These are phyloP conservation scores for Dryadula phaetusa DNA, from an alignment of 2,888 invertebrate genomes.

Conservation along the genomic window DNA sequence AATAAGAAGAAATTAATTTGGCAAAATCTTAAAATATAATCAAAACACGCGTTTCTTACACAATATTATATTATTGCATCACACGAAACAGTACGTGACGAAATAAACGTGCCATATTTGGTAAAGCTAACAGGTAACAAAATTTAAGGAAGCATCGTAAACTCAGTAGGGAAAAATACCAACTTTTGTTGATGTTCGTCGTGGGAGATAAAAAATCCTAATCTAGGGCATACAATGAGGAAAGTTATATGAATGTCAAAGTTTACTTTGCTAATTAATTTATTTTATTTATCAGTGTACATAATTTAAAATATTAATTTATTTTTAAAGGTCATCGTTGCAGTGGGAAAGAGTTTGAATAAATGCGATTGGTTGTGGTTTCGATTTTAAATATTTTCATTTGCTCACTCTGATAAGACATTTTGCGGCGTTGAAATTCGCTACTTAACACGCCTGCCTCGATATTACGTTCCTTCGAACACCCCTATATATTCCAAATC, in stretches of 20 bases:
- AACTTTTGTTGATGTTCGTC: background rate
- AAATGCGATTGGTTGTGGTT: too few relatives aligned
- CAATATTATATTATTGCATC: constrained; percentile 2
- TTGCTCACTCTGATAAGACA: too few relatives aligned
- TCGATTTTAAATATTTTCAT: too few relatives aligned
- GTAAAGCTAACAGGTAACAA: constrained; percentile 3
- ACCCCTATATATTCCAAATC: too few relatives aligned
- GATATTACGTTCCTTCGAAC: too few relatives aligned
- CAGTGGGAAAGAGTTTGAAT: too few relatives aligned
- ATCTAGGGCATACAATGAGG: background rate
- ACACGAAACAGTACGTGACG: background rate
- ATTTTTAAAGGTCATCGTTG: too few relatives aligned
- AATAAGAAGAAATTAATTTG: too few relatives aligned
- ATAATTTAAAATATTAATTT: too few relatives aligned
- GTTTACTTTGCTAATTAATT: background rate
- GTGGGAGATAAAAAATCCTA: constrained; percentile 1
- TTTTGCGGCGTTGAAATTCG: too few relatives aligned
- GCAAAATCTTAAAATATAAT: too few relatives aligned
- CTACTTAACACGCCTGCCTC: too few relatives aligned
- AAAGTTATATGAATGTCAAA: background rate
- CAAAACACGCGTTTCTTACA: background rate
- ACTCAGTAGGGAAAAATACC: background rate
- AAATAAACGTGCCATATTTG: constrained; percentile 10
- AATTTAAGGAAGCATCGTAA: constrained; percentile 7
- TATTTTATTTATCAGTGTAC: background rate